Evolutionary conservation across 1,140 invertebrate genomes (phyloP).

Genomic region (Meloidogyne floridensis): DNA sequence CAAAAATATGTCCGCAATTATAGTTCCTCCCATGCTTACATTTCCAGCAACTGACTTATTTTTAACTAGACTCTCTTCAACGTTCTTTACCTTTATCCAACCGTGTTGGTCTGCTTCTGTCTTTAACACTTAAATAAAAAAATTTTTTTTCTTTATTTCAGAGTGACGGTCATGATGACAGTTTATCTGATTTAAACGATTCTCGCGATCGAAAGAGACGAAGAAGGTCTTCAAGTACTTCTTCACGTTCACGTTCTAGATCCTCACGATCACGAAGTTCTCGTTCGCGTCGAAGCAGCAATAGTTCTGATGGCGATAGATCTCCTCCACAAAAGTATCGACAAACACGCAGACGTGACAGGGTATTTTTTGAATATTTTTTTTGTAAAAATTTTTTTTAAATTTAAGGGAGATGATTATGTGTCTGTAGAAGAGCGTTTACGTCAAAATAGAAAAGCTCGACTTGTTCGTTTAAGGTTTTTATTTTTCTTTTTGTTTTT

Average conservation of each 20-base stretch:
- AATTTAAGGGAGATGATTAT: slow-evolving; percentile 4
- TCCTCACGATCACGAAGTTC: not conserved
- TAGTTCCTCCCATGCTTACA: too few relatives aligned
- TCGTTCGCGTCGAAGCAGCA: not conserved
- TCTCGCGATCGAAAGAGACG: not conserved
- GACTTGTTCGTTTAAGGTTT: slow-evolving; percentile 19
- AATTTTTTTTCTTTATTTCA: too few relatives aligned
- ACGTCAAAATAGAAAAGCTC: slow-evolving; percentile 18
- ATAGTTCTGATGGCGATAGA: not conserved
- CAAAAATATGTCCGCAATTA: too few relatives aligned
- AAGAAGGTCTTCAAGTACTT: not conserved
- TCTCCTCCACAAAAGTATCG: not conserved
- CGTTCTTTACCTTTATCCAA: too few relatives aligned
- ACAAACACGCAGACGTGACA: not conserved
- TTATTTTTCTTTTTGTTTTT: not conserved
- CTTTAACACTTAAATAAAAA: too few relatives aligned
- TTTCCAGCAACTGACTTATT: too few relatives aligned
- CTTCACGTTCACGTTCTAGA: not conserved
- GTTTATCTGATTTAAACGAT: not conserved
- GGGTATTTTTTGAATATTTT: not conserved
- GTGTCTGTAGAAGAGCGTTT: slow-evolving; percentile 11
- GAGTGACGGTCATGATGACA: not conserved
- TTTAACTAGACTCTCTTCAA: too few relatives aligned
- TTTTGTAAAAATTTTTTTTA: not conserved
- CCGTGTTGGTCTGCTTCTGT: too few relatives aligned